phyloP scores from a whole-genome alignment of 2,113 vertebrate genomes.

The Python bivittatus region DNA sequence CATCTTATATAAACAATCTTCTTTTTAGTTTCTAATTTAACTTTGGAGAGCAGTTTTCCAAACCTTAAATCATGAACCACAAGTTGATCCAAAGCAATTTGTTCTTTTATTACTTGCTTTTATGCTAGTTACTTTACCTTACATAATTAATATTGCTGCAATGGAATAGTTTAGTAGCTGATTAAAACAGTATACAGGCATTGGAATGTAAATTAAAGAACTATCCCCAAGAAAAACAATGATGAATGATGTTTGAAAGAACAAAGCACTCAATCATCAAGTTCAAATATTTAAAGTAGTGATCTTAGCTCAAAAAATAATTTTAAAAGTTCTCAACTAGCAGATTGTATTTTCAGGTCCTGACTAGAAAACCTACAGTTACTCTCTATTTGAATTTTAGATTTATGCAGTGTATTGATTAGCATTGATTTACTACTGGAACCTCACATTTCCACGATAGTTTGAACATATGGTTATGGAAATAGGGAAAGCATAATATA shows the following conservation, averaged over 20 bases:
- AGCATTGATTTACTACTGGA: constrained; percentile 21
- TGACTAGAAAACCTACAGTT: constrained; percentile 59
- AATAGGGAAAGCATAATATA: constrained; percentile 27
- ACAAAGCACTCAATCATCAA: constrained; percentile 62
- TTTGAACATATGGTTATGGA: constrained; percentile 41
- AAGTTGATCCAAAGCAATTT: constrained; percentile 2
- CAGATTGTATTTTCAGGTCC: constrained; percentile 66
- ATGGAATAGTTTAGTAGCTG: neutral
- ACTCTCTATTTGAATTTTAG: constrained; percentile 40
- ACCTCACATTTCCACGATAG: constrained; percentile 48
- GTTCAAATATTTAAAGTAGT: constrained; percentile 61
- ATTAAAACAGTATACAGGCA: neutral
- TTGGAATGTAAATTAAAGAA: constrained; percentile 45
- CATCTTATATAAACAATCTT: neutral
- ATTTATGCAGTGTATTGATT: constrained; percentile 32
- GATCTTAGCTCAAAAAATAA: constrained; percentile 64
- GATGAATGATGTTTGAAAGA: constrained; percentile 61
- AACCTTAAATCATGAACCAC: constrained; percentile 6
- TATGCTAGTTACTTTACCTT: neutral
- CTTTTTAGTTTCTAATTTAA: neutral
- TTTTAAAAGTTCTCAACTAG: constrained; percentile 71
- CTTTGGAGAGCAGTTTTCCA: neutral
- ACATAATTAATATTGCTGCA: neutral
- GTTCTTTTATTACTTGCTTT: neutral
- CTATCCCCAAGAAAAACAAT: constrained; percentile 64